A percentile compares a stretch with the other conserved stretches of the same genome.
Evolutionary conservation across 2,797 vertebrate genomes (phyloP).

Genomic region (Thaleichthys pacificus): DNA sequence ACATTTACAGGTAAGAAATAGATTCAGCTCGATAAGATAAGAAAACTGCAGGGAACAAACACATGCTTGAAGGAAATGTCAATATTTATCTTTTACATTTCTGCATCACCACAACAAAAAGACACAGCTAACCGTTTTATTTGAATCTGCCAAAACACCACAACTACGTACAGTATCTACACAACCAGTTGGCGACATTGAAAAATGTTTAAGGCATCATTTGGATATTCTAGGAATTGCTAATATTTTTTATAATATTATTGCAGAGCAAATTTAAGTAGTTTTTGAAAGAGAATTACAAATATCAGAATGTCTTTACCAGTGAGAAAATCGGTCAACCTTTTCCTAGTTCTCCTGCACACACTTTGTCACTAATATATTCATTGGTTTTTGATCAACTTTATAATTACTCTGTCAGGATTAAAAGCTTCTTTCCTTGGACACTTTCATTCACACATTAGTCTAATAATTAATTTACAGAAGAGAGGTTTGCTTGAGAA

Average conservation of each 20-base stretch:
- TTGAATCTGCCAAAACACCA: too few relatives aligned
- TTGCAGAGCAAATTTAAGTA: not conserved
- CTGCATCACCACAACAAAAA: not conserved
- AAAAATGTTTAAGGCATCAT: too few relatives aligned
- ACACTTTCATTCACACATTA: slow-evolving; percentile 59
- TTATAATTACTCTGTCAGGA: slow-evolving; percentile 59
- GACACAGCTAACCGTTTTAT: too few relatives aligned
- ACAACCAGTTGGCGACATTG: too few relatives aligned
- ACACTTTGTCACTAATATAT: slow-evolving; percentile 42
- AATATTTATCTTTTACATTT: not conserved
- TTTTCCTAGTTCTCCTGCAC: slow-evolving; percentile 30
- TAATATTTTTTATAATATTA: not conserved
- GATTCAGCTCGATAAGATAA: slow-evolving; percentile 14
- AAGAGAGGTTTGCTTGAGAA: slow-evolving; percentile 25
- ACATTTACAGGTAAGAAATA: slow-evolving; percentile 12
- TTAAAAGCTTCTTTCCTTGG: slow-evolving; percentile 50
- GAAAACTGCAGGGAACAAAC: slow-evolving; percentile 32
- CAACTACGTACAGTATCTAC: too few relatives aligned
- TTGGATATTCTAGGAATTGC: too few relatives aligned
- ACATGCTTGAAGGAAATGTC: not conserved
- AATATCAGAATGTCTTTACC: slow-evolving; percentile 2
- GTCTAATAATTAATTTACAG: slow-evolving; percentile 57
- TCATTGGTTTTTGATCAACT: slow-evolving; percentile 40
- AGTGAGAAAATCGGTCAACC: slow-evolving; percentile 33
- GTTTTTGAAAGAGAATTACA: slow-evolving; percentile 2